Base-by-base conservation (phyloP, 2,113 vertebrate species). In the Cephalopterus ornatus region DNA sequence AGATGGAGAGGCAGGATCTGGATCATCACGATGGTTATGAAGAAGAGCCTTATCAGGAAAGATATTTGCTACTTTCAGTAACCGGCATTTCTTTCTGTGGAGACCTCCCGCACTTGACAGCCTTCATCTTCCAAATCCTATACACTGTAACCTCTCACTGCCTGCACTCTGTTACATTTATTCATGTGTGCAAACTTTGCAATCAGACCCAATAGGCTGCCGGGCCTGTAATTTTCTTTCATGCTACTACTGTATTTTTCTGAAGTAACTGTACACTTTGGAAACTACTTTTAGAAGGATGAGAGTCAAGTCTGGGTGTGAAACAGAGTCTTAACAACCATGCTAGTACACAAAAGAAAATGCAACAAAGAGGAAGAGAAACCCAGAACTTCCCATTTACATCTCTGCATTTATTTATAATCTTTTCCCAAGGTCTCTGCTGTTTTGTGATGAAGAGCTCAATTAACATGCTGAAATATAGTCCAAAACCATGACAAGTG, bases 171-270 rank as follows among this genome's bases (percentile, higher is more conserved):
- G 9, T 8, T 30, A 44, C 37, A n/a, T 13, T 49, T 22, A 37
- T 9, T 65, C 35, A 66, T 11, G 7, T 0, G 3, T 16, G 33
- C 24, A 75, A 78, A 47, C 39, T 9, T 12, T 1, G 12, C 17
- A 37, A 35, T 6, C 42, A 11, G 16, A 61, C 37, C 32, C 27
- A 28, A 28, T 0, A 30, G 33, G 8, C 2, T 65, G 47, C 53
- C 15, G 11, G 41, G n/a, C 17, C 49, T 46, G 41, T 14, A 44
- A 56, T 30, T 23, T 11, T 65, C 37, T 46, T 13, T 35, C 20
- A 15, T 6, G 2, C 1, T 42, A 14, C 46, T 23, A 16, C 53
- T 32, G 9, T 33, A 3, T 11, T 41, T 30, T 55, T 39, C 42
- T 72, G 8, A 63, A 77, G 46, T 21, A 49, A 61, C 28, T 59